A percentile compares a stretch with the other conserved stretches of the same genome.
These are phyloP conservation scores for Empis livida DNA, from an alignment of 2,888 invertebrate species.

Conservation along the genomic window DNA sequence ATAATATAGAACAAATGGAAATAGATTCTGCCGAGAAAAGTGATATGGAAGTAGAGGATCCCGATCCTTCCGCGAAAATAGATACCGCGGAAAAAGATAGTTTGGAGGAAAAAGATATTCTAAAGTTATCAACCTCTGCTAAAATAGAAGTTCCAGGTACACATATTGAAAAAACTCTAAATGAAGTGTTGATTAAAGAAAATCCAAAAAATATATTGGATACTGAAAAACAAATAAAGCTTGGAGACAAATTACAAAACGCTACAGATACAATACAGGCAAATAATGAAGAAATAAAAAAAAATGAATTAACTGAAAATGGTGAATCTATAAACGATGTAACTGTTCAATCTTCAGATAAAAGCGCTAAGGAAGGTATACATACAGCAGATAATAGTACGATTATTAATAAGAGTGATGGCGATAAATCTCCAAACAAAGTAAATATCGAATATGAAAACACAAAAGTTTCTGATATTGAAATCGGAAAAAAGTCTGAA, in stretches of 20 bases:
- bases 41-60: slow-evolving; percentile 3
- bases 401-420: neutral
- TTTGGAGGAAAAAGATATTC: too few relatives aligned
- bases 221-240: too few relatives aligned
- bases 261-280: neutral
- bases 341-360: neutral
- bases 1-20: slow-evolving; percentile 1
- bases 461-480: neutral
- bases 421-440: neutral
- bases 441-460: slow-evolving; percentile 1
- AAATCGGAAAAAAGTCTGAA: slow-evolving; percentile 1
- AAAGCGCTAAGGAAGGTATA: neutral
- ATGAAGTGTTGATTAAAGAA: too few relatives aligned
- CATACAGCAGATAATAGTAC: too few relatives aligned
- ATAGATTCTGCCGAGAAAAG: slow-evolving; percentile 1
- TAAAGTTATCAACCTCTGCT: too few relatives aligned
- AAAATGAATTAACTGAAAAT: neutral
- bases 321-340: neutral
- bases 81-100: too few relatives aligned
- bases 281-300: neutral
- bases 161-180: too few relatives aligned
- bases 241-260: too few relatives aligned
- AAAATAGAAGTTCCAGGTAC: too few relatives aligned
- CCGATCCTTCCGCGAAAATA: neutral
- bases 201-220: too few relatives aligned